Percentiles rank a stretch among this genome's conserved stretches.
phyloP scores from a whole-genome alignment of 2,797 vertebrate species.

The Coregonus sp. region DNA sequence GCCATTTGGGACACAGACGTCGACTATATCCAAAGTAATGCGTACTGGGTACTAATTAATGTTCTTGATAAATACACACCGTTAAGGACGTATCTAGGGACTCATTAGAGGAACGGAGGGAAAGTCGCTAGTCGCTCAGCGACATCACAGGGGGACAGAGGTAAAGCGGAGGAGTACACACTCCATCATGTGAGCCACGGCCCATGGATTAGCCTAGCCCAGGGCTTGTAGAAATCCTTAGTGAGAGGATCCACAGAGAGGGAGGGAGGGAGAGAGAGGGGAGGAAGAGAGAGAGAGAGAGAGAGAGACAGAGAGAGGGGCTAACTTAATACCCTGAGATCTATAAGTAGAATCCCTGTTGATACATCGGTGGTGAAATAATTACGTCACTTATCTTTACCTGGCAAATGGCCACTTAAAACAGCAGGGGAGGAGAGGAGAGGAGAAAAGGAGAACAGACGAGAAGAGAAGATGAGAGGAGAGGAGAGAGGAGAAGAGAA shows the following conservation, averaged over 20 bases:
- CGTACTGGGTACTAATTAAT: slow-evolving; percentile 76
- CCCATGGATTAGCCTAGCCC: slow-evolving; percentile 27
- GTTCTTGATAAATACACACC: slow-evolving; percentile 77
- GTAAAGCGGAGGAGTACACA: slow-evolving; percentile 59
- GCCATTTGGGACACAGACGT: slow-evolving; percentile 34
- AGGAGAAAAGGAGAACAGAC: slow-evolving; percentile 7
- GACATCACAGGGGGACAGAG: slow-evolving; percentile 62
- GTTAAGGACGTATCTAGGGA: slow-evolving; percentile 72
- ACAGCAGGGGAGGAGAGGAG: slow-evolving; percentile 44
- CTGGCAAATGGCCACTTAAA: slow-evolving; percentile 65
- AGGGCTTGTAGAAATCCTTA: slow-evolving; percentile 45
- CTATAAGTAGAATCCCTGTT: slow-evolving; percentile 57
- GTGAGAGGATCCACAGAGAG: not conserved
- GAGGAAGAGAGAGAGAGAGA: not conserved
- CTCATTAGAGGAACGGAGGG: slow-evolving; percentile 80
- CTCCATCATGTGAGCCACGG: slow-evolving; percentile 59
- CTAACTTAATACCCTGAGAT: slow-evolving; percentile 61
- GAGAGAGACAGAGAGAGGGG: not conserved
- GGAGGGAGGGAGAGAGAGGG: not conserved
- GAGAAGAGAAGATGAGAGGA: slow-evolving; percentile 37
- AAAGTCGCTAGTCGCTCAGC: slow-evolving; percentile 62
- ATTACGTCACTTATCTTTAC: slow-evolving; percentile 53
- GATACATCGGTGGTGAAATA: slow-evolving; percentile 53
- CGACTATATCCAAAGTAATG: slow-evolving; percentile 70
- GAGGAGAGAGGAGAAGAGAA: slow-evolving; percentile 3